These are phyloP conservation scores for Epinotia nisella DNA, from an alignment of 2,888 invertebrate species.

Conservation along the genomic window DNA sequence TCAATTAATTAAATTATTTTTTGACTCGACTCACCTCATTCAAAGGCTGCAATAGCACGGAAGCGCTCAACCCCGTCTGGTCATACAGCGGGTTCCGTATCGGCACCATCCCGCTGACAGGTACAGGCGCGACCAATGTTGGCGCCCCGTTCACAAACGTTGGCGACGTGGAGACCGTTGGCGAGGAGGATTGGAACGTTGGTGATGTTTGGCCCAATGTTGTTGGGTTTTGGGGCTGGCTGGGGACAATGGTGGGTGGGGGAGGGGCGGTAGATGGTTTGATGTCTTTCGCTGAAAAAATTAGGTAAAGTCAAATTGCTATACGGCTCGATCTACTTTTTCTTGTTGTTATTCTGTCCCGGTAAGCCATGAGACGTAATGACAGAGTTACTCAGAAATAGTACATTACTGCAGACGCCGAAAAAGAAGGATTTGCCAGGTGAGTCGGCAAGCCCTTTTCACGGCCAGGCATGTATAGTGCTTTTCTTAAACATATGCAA, in stretches of 20 bases:
- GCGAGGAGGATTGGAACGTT: constrained; percentile 17
- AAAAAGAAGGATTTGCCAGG: too few relatives aligned
- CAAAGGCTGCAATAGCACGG: constrained; percentile 75
- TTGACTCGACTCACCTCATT: constrained; percentile 67
- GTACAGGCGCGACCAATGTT: constrained; percentile 52
- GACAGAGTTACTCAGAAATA: too few relatives aligned
- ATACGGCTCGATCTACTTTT: too few relatives aligned
- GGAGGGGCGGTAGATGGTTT: constrained; percentile 10
- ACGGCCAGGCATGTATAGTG: too few relatives aligned
- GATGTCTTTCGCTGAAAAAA: constrained; percentile 66
- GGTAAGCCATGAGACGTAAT: too few relatives aligned
- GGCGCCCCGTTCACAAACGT: constrained; percentile 42
- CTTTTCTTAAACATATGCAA: too few relatives aligned
- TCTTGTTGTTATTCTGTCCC: too few relatives aligned
- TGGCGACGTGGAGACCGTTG: constrained; percentile 36
- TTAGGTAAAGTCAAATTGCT: not conserved
- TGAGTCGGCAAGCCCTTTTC: too few relatives aligned
- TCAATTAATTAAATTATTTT: too few relatives aligned
- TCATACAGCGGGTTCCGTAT: constrained; percentile 76
- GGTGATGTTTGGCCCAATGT: constrained; percentile 49
- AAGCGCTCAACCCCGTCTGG: constrained; percentile 72
- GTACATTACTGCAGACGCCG: too few relatives aligned
- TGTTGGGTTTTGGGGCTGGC: constrained; percentile 49
- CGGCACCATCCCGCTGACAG: constrained; percentile 75
- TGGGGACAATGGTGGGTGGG: constrained; percentile 31